Evolutionary conservation across 92 coral and sea anemone species (phyloP).

Genomic region (Palythoa grandiflora): DNA sequence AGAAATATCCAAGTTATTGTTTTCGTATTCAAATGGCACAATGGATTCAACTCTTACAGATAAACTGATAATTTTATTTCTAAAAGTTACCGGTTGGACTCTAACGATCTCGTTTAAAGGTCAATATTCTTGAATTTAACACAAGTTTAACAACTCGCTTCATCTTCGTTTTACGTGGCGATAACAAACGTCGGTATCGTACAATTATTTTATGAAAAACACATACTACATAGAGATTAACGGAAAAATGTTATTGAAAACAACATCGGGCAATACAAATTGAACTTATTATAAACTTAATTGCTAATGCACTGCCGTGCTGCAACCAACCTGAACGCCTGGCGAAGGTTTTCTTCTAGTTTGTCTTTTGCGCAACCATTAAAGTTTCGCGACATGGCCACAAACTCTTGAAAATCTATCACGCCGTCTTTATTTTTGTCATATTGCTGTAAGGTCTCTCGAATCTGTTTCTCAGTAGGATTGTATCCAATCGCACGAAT

Average conservation of each 20-base stretch:
- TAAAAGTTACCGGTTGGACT: too few relatives aligned
- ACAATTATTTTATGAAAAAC: neutral
- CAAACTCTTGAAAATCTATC: slow-evolving; percentile 88
- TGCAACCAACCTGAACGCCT: slow-evolving; percentile 83
- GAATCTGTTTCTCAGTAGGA: slow-evolving; percentile 76
- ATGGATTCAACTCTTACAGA: too few relatives aligned
- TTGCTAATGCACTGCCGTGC: neutral
- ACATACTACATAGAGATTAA: neutral
- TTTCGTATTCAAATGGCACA: neutral
- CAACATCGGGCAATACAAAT: neutral
- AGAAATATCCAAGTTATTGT: neutral
- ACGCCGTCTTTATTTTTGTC: slow-evolving; percentile 86
- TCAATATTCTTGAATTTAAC: too few relatives aligned
- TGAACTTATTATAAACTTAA: neutral
- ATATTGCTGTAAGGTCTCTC: slow-evolving; percentile 63
- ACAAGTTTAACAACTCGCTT: too few relatives aligned
- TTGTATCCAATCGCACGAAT: slow-evolving; percentile 85
- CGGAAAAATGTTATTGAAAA: neutral
- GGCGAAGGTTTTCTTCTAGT: slow-evolving; percentile 78
- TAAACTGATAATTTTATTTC: too few relatives aligned
- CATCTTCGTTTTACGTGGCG: neutral
- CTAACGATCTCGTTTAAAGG: too few relatives aligned
- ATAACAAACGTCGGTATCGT: neutral
- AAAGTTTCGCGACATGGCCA: slow-evolving; percentile 79
- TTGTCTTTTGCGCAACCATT: slow-evolving; percentile 75